phyloP scores from a whole-genome alignment of 64 coral and sea anemone genomes.

The Acropora tenuis region DNA sequence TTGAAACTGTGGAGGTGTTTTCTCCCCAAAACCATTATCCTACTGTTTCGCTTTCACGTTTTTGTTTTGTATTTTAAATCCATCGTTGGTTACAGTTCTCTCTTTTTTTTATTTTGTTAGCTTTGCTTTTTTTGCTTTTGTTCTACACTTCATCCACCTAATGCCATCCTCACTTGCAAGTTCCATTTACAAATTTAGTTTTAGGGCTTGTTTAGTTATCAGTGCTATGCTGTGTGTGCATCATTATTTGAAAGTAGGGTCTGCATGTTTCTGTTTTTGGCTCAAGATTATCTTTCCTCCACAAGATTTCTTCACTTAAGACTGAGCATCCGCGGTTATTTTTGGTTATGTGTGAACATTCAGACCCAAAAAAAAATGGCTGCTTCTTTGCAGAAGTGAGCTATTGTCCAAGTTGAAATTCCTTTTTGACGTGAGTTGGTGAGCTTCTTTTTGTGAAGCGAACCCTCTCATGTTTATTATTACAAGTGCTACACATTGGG shows the following conservation, averaged over 20 bases:
- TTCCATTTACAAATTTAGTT: neutral
- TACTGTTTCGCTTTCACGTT: neutral
- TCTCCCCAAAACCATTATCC: neutral
- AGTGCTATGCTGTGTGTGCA: neutral
- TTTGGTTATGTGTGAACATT: neutral
- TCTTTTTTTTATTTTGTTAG: neutral
- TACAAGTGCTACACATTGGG: neutral
- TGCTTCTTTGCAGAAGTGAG: neutral
- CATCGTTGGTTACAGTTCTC: neutral
- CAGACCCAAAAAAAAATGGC: neutral
- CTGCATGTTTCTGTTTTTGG: neutral
- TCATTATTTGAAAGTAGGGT: neutral
- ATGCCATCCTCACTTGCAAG: neutral
- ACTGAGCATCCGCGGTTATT: neutral
- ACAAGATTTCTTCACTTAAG: neutral
- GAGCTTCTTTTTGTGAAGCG: conserved; percentile 42
- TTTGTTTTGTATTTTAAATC: neutral
- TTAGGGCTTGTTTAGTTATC: neutral
- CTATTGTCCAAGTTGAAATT: neutral
- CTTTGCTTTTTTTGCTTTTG: neutral
- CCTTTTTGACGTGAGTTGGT: neutral
- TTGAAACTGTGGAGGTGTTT: neutral
- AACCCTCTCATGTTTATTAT: neutral
- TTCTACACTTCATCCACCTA: neutral
- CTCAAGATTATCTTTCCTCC: neutral